phyloP scores from a whole-genome alignment of 2,888 invertebrate species.

The Microplitis manilae region DNA sequence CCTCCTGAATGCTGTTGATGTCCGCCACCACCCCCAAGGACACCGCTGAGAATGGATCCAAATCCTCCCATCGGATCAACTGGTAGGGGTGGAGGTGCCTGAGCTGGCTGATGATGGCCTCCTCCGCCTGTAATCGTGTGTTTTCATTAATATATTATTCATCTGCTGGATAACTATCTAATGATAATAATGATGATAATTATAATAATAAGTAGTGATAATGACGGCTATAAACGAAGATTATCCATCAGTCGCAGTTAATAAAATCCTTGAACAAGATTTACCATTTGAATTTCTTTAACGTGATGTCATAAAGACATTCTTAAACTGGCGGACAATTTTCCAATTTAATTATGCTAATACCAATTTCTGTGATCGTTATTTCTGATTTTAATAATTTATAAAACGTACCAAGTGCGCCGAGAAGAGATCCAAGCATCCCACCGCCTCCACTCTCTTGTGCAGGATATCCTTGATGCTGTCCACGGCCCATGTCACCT shows the following conservation, averaged over 20 bases:
- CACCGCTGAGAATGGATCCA: conserved; percentile 64
- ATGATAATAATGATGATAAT: neutral
- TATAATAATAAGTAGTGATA: neutral
- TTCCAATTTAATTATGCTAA: neutral
- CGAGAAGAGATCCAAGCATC: conserved; percentile 66
- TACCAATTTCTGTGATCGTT: neutral
- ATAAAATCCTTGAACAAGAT: conserved; percentile 31
- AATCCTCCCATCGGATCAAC: conserved; percentile 59
- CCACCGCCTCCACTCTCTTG: conserved; percentile 56
- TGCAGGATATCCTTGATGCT: conserved; percentile 62
- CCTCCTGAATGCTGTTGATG: conserved; percentile 62
- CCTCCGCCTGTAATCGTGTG: neutral
- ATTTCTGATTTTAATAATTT: conserved; percentile 2
- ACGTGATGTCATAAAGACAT: conserved; percentile 29
- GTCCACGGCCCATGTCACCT: conserved; percentile 48
- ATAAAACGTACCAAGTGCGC: conserved; percentile 62
- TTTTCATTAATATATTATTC: neutral
- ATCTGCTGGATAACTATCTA: neutral
- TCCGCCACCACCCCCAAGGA: conserved; percentile 62
- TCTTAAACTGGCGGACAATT: neutral
- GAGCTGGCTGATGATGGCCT: conserved; percentile 53
- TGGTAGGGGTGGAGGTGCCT: conserved; percentile 49
- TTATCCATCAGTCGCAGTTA: conserved; percentile 23
- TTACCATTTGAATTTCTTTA: conserved; percentile 10
- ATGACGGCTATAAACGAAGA: neutral